Conservation (phyloP, 2,797 vertebrate species). For the Vespertilio murinus region DNA sequence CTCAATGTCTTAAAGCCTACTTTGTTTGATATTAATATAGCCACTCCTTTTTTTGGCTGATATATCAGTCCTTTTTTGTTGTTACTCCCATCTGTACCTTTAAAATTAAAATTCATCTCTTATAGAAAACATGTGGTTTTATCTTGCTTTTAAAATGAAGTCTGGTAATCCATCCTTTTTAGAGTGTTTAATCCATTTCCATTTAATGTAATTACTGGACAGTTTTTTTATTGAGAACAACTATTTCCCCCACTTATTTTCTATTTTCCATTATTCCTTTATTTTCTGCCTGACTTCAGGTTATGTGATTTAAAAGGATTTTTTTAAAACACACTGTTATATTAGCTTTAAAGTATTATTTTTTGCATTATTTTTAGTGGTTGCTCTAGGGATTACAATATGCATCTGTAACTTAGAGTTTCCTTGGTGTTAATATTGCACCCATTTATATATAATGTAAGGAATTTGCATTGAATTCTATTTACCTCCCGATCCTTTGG, state of each 20-base stretch:
- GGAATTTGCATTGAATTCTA: background rate
- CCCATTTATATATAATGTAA: background rate
- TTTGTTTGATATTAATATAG: background rate
- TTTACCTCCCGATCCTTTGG: background rate
- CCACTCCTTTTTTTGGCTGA: background rate
- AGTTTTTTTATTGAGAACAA: background rate
- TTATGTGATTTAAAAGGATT: background rate
- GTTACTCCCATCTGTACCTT: background rate
- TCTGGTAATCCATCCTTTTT: background rate
- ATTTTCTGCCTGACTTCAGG: background rate
- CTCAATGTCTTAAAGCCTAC: background rate
- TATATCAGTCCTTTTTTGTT: background rate
- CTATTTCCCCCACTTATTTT: background rate
- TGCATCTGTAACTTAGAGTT: conserved; percentile 6
- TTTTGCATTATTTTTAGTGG: background rate
- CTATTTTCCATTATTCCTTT: background rate
- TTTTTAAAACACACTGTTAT: background rate
- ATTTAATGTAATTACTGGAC: background rate
- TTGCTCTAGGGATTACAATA: conserved; percentile 5
- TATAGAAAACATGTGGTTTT: background rate
- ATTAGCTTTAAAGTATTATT: background rate
- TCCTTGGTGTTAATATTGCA: background rate
- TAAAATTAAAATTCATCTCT: conserved; percentile 8
- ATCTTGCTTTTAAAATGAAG: background rate
- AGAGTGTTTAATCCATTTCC: background rate